Conservation (phyloP, 2,113 vertebrate species). For the Thryonomys swinderianus region DNA sequence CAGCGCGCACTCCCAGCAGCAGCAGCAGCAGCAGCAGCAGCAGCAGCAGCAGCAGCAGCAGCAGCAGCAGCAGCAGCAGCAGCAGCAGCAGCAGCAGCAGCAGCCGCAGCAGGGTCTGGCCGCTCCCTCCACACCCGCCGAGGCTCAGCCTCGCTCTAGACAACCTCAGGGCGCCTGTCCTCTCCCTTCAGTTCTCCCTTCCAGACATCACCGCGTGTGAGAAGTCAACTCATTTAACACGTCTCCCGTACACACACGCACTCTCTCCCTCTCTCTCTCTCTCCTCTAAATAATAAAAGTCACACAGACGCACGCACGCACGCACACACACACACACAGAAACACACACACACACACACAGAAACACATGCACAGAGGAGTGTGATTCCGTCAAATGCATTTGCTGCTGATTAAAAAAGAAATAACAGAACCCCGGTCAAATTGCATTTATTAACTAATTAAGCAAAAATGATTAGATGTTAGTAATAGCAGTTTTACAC, state of each 20-base stretch:
- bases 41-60: no score
- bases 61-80: no score
- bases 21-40: no score
- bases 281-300: constrained; percentile 76
- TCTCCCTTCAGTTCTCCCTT: constrained; percentile 71
- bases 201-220: constrained; percentile 72
- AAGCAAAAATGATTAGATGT: constrained; percentile 80
- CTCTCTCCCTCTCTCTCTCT: no score
- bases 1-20: constrained; percentile 86
- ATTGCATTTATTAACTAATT: constrained; percentile 82
- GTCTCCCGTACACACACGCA: constrained; percentile 62
- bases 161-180: constrained; percentile 78
- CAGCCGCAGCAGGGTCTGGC: constrained; percentile 49
- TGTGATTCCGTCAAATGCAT: constrained; percentile 67
- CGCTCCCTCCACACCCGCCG: constrained; percentile 64
- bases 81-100: no score
- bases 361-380: neutral
- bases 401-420: constrained; percentile 76
- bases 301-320: neutral
- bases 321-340: neutral
- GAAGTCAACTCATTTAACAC: constrained; percentile 79
- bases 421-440: constrained; percentile 78
- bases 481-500: constrained; percentile 91
- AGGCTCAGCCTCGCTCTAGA: constrained; percentile 69
- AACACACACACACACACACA: neutral